Base-by-base conservation (phyloP, 2,888 invertebrate genomes). In the Vannuccia rotundouncinata region DNA sequence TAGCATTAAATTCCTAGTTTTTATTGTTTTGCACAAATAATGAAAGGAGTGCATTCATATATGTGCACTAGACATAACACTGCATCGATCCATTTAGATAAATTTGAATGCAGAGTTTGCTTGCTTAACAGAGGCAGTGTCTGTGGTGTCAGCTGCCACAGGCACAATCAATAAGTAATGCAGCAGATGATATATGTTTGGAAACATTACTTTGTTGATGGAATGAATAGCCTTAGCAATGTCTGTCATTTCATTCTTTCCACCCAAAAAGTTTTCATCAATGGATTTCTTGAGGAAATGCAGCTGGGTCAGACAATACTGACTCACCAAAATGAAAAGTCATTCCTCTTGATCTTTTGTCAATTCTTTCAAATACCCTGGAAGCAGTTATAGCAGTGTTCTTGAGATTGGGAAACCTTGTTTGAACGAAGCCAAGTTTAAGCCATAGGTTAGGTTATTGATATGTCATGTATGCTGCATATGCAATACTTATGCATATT, bases 171-270 rank as follows among this genome's bases (percentile, higher is more conserved):
- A 66, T 27, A 66, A 66, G 13, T 27, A 66, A 66, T 27, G 25
- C 10, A 66, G 5, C 5, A 22, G 13, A 22, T 22, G 25, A 66
- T 45, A 66, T n/a, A 66, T 66, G 66, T 66, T 66, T 66, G 66
- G 66, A 66, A 66, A 66, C 25, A 66, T 66, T 22, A 66, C 66
- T 66, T 66, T 66, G 66, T 66, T 66, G 66, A 66, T 66, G 25
- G 66, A 66, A 17, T 66, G 66, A 66, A 66, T 22, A 66, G 66
- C 25, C 22, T 66, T 66, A 66, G 2, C 22, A 66, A 66, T 66
- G 22, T 66, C 2, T 22, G 10, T 22, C 25, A 27, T 13, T 66
- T 5, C 25, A 5, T 13, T 22, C 10, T 22, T 66, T 22, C 25
- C 25, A 5, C 5, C 25, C 2, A 17, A 17, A 66, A 5, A 66